phyloP scores from a whole-genome alignment of 2,797 vertebrate genomes.

The Melopsittacus undulatus region DNA sequence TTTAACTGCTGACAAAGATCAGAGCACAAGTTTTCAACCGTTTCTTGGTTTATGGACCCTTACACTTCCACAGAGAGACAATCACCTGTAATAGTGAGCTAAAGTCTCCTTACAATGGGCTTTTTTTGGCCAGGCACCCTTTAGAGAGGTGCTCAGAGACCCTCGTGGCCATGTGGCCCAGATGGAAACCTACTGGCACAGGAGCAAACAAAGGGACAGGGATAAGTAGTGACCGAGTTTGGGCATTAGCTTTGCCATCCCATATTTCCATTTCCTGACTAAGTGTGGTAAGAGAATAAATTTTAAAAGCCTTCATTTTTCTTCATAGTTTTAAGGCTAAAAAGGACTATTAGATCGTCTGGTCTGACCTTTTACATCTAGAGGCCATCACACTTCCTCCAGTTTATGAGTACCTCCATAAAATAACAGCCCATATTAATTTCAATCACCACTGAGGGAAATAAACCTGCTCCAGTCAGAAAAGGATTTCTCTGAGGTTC shows the following conservation, averaged over 20 bases:
- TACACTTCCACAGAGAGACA: not conserved
- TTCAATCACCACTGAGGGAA: constrained; percentile 46
- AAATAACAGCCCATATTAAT: constrained; percentile 52
- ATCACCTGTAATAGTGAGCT: constrained; percentile 14
- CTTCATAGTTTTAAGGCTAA: constrained; percentile 36
- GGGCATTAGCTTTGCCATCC: not conserved
- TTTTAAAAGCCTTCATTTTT: constrained; percentile 37
- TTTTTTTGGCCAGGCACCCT: not conserved
- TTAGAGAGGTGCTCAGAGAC: not conserved
- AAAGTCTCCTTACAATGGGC: not conserved
- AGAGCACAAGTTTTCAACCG: constrained; percentile 8
- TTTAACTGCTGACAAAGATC: not conserved
- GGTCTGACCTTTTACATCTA: constrained; percentile 50
- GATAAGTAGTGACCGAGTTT: not conserved
- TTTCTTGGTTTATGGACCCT: constrained; percentile 18
- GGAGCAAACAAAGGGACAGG: not conserved
- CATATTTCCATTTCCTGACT: not conserved
- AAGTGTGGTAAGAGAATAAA: not conserved
- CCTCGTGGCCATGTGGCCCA: not conserved
- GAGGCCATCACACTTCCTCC: constrained; percentile 45
- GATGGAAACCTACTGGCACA: not conserved
- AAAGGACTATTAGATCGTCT: constrained; percentile 33
- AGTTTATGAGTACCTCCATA: constrained; percentile 42
- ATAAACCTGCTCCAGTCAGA: constrained; percentile 29
- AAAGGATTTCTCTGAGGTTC: constrained; percentile 1